Evolutionary conservation across 2,888 invertebrate species (phyloP), one percentile per base, ranked within the genome.

Genomic region (Platerodrilus igneus): DNA sequence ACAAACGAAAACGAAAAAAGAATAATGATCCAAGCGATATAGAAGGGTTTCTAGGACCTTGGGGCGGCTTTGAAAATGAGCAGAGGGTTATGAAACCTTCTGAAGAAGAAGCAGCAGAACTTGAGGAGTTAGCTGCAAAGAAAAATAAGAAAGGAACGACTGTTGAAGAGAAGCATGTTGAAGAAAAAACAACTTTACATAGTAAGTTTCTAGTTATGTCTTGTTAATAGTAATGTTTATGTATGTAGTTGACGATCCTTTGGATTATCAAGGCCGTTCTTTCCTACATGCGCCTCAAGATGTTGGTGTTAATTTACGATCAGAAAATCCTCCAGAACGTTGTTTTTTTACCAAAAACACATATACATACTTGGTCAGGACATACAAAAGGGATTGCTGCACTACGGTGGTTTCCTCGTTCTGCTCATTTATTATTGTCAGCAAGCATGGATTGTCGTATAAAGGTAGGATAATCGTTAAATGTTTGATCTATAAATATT

Each of bases 401-500:
- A 1, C 91, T 93, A 47, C 80, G 92, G 39, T 96, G 95, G 91
- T 89, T 95, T 60, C 99, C 99, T 0, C 74, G 76, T 50, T 89
- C 93, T 0, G 97, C 94, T 0, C 99, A 99, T 69, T 77, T 99
- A 41, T 73, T 99, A 57, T 74, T 99, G 1, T 96, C 97, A 0
- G 90, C 88, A 33, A 89, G 95, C 52, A 95, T 99, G 96, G 99
- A 99, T 68, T 86, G 86, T 53, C 80, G 94, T 51, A 89, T 97
- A 35, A 97, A 99, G 77, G 85, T 86, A 63, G 45, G 47, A 30
- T 6, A 20, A 15, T 31, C 13, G n/a, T n/a, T n/a, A n/a, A n/a
- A n/a, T n/a, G 10, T 4, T 31, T 9, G n/a, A 6, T 26, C 26
- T 17, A n/a, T 32, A n/a, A 9, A 3, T 9, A 33, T 8, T 11